Conservation (phyloP, 2,797 vertebrate genomes). For the Atherinosoma microstoma region DNA sequence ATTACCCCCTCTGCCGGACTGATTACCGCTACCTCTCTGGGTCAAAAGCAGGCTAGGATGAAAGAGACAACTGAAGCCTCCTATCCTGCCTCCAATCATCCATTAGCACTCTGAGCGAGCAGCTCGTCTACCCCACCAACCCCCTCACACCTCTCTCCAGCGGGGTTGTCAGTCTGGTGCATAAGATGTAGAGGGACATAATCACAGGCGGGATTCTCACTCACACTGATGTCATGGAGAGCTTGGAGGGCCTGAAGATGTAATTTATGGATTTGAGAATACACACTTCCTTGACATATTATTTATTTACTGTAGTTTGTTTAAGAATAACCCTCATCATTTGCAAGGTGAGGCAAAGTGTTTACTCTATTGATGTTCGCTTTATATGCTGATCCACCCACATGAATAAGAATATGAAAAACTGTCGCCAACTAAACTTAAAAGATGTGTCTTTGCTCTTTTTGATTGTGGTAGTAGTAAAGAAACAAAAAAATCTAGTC, state of each 20-base stretch:
- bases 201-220: slow-evolving; percentile 64
- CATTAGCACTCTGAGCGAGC: slow-evolving; percentile 90
- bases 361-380: slow-evolving; percentile 77
- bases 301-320: slow-evolving; percentile 79
- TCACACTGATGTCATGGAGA: slow-evolving; percentile 55
- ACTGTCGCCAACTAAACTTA: slow-evolving; percentile 28
- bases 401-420: slow-evolving; percentile 69
- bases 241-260: slow-evolving; percentile 51
- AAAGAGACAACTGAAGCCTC: slow-evolving; percentile 92
- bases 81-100: slow-evolving; percentile 94
- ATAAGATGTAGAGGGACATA: slow-evolving; percentile 77
- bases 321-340: slow-evolving; percentile 71
- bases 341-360: slow-evolving; percentile 58
- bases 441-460: not conserved
- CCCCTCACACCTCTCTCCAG: slow-evolving; percentile 58
- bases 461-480: slow-evolving; percentile 45
- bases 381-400: slow-evolving; percentile 68
- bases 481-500: not conserved
- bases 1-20: slow-evolving; percentile 94
- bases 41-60: slow-evolving; percentile 96
- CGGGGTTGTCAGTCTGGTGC: slow-evolving; percentile 85
- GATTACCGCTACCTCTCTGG: slow-evolving; percentile 92
- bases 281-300: slow-evolving; percentile 67
- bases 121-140: slow-evolving; percentile 63
- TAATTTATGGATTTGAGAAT: slow-evolving; percentile 72